phyloP scores from a whole-genome alignment of 2,888 invertebrate genomes.

The Lithophane semibrunnea region DNA sequence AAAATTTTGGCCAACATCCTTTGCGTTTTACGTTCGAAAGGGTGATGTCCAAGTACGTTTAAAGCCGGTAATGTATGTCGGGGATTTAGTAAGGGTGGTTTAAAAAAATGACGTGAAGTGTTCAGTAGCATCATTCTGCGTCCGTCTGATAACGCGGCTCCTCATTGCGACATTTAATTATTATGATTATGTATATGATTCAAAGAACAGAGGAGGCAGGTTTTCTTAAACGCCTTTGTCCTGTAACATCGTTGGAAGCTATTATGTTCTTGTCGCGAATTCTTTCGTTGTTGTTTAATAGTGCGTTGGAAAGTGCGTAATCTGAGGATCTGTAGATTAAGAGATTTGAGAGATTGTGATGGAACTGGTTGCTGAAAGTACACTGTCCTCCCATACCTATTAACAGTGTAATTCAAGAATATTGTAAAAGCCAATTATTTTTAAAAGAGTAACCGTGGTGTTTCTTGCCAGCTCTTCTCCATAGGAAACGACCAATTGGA shows the following conservation, averaged over 20 bases:
- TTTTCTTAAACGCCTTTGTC: constrained; percentile 65
- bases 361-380: constrained; percentile 22
- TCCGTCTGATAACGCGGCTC: constrained; percentile 80
- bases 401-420: too few relatives aligned
- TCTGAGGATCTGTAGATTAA: constrained; percentile 55
- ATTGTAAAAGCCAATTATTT: too few relatives aligned
- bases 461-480: too few relatives aligned
- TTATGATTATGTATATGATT: constrained; percentile 82
- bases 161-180: constrained; percentile 84
- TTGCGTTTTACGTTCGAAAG: not conserved
- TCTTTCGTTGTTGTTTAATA: constrained; percentile 50
- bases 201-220: constrained; percentile 76
- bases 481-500: too few relatives aligned
- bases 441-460: too few relatives aligned
- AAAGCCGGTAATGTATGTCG: constrained; percentile 37
- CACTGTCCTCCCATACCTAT: too few relatives aligned
- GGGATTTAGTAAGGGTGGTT: not conserved
- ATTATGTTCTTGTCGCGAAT: constrained; percentile 53
- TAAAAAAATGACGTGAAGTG: constrained; percentile 48
- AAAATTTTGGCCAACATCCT: not conserved
- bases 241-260: constrained; percentile 61
- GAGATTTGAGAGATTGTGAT: constrained; percentile 34
- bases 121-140: constrained; percentile 77
- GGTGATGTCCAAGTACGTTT: fast-evolving
- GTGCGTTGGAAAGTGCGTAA: constrained; percentile 49